Conservation (phyloP, 2,888 invertebrate species). For the Campoplex capitator region DNA sequence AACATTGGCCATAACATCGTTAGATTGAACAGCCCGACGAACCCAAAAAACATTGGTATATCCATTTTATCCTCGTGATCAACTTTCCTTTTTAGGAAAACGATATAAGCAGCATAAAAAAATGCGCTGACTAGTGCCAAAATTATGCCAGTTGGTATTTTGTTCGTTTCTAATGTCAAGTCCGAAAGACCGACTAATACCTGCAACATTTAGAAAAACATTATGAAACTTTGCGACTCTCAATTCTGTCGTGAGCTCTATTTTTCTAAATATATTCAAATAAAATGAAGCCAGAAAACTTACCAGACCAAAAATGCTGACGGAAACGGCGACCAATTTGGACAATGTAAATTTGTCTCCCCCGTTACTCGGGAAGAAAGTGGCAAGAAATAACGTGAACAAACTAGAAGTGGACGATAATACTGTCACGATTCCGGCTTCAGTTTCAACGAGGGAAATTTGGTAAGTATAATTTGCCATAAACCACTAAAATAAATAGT, state of each 20-base stretch:
- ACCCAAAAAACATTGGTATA: constrained; percentile 97
- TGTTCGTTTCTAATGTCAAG: constrained; percentile 87
- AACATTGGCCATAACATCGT: constrained; percentile 95
- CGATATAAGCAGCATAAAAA: constrained; percentile 95
- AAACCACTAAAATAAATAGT: constrained; percentile 91
- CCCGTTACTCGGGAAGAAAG: constrained; percentile 93
- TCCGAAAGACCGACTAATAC: constrained; percentile 92
- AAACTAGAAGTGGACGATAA: constrained; percentile 95
- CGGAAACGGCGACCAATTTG: constrained; percentile 92
- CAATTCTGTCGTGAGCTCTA: background rate
- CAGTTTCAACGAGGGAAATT: constrained; percentile 92
- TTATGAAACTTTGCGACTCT: no score
- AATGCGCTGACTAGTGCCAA: constrained; percentile 94
- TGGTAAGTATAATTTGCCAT: constrained; percentile 97
- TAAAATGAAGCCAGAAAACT: constrained; percentile 81
- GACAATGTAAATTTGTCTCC: constrained; percentile 94
- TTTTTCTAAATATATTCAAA: no score
- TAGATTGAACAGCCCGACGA: constrained; percentile 97
- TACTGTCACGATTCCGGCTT: constrained; percentile 94
- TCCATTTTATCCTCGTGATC: constrained; percentile 97
- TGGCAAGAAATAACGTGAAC: constrained; percentile 94
- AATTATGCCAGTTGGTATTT: constrained; percentile 90
- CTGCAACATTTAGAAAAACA: constrained; percentile 82
- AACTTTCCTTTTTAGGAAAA: constrained; percentile 93
- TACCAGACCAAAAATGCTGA: constrained; percentile 93